Conservation (phyloP, 2,797 vertebrate genomes). For the Rhynchotus rufescens region DNA sequence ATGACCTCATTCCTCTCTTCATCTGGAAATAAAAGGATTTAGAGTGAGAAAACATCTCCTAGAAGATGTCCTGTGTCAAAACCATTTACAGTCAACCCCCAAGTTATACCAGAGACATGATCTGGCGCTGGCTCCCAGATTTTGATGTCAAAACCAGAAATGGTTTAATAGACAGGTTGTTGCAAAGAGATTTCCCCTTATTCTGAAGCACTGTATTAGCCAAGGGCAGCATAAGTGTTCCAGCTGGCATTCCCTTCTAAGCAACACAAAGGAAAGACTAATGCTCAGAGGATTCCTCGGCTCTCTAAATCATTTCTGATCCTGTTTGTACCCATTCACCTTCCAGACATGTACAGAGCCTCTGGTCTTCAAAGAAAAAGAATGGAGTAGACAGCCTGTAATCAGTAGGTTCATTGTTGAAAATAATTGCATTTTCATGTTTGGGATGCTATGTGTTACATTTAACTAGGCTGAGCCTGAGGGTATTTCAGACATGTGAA, state of each 20-base stretch:
- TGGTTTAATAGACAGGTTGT: background rate
- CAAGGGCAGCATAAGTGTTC: background rate
- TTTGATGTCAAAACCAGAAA: slow-evolving; percentile 28
- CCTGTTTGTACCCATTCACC: background rate
- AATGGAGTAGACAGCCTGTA: background rate
- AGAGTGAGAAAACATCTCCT: background rate
- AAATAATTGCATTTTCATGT: background rate
- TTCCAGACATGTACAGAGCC: background rate
- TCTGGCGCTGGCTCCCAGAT: background rate
- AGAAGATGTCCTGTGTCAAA: background rate
- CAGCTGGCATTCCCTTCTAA: background rate
- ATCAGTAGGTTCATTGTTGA: background rate
- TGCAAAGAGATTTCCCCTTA: background rate
- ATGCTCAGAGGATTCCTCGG: background rate
- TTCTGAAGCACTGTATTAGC: background rate
- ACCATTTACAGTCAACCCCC: background rate
- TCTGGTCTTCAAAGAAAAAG: background rate
- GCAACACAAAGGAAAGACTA: slow-evolving; percentile 11
- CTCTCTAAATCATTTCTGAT: slow-evolving; percentile 2
- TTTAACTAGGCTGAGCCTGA: background rate
- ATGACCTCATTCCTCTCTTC: background rate
- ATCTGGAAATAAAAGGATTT: background rate
- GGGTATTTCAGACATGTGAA: background rate
- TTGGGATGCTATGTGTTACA: background rate
- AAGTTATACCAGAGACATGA: background rate